A percentile compares a stretch with the other conserved stretches of the same genome.
phyloP scores from a whole-genome alignment of 2,888 invertebrate species.

The Cancer borealis region DNA sequence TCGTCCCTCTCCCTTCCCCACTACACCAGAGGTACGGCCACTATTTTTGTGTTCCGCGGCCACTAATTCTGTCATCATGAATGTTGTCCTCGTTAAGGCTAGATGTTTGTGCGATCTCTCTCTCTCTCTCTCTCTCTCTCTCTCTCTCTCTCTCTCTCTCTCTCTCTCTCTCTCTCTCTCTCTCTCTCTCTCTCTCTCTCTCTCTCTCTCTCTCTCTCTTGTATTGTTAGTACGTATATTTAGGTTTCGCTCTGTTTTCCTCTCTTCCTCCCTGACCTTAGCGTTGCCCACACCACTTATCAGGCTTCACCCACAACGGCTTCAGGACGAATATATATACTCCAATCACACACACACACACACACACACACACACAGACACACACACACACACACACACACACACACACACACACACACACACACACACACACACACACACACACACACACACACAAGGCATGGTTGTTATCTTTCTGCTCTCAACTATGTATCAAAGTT shows the following conservation, averaged over 20 bases:
- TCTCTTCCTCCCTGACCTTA: neutral
- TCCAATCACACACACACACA: too few relatives aligned
- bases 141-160: slow-evolving; percentile 45
- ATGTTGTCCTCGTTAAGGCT: slow-evolving; percentile 25
- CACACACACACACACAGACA: neutral
- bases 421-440: neutral
- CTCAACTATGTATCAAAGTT: neutral
- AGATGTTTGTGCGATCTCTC: slow-evolving; percentile 5
- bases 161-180: slow-evolving; percentile 45
- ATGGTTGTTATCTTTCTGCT: neutral
- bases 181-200: slow-evolving; percentile 44
- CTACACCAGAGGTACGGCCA: neutral
- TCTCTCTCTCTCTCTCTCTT: slow-evolving; percentile 23
- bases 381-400: neutral
- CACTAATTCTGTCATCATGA: slow-evolving; percentile 43
- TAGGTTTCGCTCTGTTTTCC: slow-evolving; percentile 13
- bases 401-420: neutral
- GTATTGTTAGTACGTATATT: neutral
- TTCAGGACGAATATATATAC: too few relatives aligned
- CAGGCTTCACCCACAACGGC: neutral
- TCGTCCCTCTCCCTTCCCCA: neutral
- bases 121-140: slow-evolving; percentile 45
- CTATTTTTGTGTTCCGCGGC: slow-evolving; percentile 26
- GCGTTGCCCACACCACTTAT: neutral
- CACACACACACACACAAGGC: neutral